phyloP scores from a whole-genome alignment of 2,113 vertebrate genomes.

The Ptychochromis oligacanthus region DNA sequence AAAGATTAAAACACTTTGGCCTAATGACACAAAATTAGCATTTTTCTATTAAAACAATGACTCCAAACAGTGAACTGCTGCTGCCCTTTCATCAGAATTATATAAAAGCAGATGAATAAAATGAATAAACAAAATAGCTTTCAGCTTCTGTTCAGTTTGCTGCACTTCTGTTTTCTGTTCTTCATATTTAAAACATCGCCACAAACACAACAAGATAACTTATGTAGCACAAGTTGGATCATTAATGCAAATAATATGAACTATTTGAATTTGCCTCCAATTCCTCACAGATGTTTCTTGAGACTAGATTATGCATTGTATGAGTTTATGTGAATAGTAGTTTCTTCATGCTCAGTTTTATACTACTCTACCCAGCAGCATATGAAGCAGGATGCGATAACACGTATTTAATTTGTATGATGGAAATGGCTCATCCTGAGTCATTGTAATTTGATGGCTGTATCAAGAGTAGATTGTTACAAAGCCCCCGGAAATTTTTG shows the following conservation, averaged over 20 bases:
- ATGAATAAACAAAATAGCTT: neutral
- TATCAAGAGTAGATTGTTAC: neutral
- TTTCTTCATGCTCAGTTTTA: neutral
- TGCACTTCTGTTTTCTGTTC: neutral
- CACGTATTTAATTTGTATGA: neutral
- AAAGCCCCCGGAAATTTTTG: neutral
- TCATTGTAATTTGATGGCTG: neutral
- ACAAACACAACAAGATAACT: neutral
- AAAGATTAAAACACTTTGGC: neutral
- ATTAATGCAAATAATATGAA: neutral
- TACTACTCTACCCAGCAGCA: neutral
- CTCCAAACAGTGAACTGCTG: neutral
- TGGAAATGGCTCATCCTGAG: neutral
- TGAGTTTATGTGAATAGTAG: neutral
- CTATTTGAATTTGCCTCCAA: neutral
- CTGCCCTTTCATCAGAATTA: neutral
- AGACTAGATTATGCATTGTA: neutral
- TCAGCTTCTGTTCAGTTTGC: slow-evolving; percentile 8
- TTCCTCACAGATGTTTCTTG: neutral
- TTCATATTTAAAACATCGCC: neutral
- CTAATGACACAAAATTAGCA: neutral
- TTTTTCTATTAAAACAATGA: slow-evolving; percentile 3
- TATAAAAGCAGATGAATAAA: neutral
- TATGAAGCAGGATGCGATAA: neutral
- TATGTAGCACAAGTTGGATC: neutral